These are phyloP conservation scores for Helostoma temminkii DNA, from an alignment of 2,797 vertebrate genomes.

Conservation along the genomic window DNA sequence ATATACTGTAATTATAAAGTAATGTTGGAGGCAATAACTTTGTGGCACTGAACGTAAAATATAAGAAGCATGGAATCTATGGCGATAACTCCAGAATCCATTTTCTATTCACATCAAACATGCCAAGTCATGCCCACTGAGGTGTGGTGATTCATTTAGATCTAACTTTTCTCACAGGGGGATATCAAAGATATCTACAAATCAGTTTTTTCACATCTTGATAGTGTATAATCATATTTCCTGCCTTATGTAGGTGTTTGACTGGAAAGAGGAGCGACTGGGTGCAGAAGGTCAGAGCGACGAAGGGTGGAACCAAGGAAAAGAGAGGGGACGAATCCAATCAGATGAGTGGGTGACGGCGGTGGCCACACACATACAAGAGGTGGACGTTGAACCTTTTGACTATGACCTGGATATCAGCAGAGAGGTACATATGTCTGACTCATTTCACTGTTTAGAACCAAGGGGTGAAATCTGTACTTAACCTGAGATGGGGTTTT, in stretches of 20 bases:
- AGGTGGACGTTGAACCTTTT: conserved; percentile 90
- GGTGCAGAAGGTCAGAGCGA: conserved; percentile 81
- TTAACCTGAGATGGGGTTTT: too few species aligned
- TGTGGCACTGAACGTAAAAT: too few species aligned
- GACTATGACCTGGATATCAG: conserved; percentile 94
- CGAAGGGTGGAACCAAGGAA: conserved; percentile 81
- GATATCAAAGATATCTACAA: neutral
- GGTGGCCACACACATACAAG: conserved; percentile 78
- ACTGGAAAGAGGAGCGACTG: conserved; percentile 71
- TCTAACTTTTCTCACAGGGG: neutral
- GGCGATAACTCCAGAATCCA: too few species aligned
- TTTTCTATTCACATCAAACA: conserved; percentile 2
- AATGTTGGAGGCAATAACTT: too few species aligned
- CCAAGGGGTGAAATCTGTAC: neutral
- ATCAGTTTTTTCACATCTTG: neutral
- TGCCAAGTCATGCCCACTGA: neutral
- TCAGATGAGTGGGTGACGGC: conserved; percentile 87
- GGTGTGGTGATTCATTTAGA: neutral
- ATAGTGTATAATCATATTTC: conserved; percentile 6
- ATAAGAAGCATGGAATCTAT: too few species aligned
- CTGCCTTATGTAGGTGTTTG: conserved; percentile 57
- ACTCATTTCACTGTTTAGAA: too few species aligned
- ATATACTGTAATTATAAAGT: neutral
- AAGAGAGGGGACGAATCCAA: conserved; percentile 70
- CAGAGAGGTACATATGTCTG: conserved; percentile 86